Base-by-base conservation (phyloP, 2,797 vertebrate species). In the Ceyx erithaca region DNA sequence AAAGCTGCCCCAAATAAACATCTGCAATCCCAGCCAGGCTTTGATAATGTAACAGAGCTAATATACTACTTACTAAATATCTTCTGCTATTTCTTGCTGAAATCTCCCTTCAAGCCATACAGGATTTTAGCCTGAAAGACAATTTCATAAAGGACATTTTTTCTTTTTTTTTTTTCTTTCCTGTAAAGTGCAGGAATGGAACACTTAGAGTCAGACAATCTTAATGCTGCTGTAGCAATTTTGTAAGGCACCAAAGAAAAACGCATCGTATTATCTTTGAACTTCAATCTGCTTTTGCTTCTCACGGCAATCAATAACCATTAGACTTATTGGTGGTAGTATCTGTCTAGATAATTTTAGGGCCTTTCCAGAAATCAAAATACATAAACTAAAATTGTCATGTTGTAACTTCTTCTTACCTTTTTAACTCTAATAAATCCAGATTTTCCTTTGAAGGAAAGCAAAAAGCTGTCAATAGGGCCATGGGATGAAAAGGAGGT, bases 251-350 rank as follows among this genome's bases (percentile, higher is more conserved):
- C 69, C 85, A 85, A 88, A 94, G 86, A 81, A 95, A 92, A 96
- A 96, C 85, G 64, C 83, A 26, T 84, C 6, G 3, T 71, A 73
- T 85, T 95, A 85, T 68, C 88, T 90, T 93, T 85, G 91, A 86
- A 87, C 95, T 95, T 83, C 82, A 89, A 67, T 82, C 92, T 90
- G 59, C 79, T 77, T 83, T 94, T 87, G 35, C 84, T 92, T 66
- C 62, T 78, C 70, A 21, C 28, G 75, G 55, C 64, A 90, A 94
- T 96, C 95, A 94, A 94, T 96, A 95, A 67, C 76, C 79, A 87
- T 80, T 93, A 93, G 40, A 90, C 45, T 63, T 83, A 72, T 64
- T 86, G 59, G 61, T 83, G 48, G 40, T 85, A 46, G 46, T 57
- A 90, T 81, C 68, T 8, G 5, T 61, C 63, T 67, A 58, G 48